Base-by-base conservation (phyloP, 2,113 vertebrate species). In the Percopsis transmontana region DNA sequence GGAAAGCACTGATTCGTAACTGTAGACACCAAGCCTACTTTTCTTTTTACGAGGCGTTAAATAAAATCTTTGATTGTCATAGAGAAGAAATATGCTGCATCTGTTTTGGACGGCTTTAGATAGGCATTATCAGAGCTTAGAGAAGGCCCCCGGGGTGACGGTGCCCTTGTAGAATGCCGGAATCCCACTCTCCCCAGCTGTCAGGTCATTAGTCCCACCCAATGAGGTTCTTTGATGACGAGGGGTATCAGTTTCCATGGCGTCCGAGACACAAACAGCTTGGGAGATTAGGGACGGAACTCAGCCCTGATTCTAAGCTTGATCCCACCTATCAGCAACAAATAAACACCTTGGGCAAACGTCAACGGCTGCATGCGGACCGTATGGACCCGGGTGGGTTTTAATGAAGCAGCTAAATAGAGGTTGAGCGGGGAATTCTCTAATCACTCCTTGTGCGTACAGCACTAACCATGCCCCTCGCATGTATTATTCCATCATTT, bases 181-280 rank as follows among this genome's bases (percentile, higher is more conserved):
- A 83, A 84, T 86, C 87, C 77, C 57, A 72, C 76, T 75, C 80
- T 60, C 57, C 77, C 89, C 90, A 91, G 90, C 90, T 92, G 91
- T 89, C 88, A 75, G 83, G 64, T 83, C 64, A 65, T 88, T 87
- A 82, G 86, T 86, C 85, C 85, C 79, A 85, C 85, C 89, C 87
- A 86, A 87, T 83, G 73, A 85, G 87, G 40, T 63, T 71, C 89
- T 91, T 87, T 90, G 88, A 91, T 90, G 90, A 84, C 54, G 70
- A 70, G 69, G 66, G 74, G 86, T 91, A 91, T 92, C 90, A 56
- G 85, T 90, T 92, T 92, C 90, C 90, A 92, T 89, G 86, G 90
- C 80, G 85, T 85, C 76, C 6, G 66, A 85, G 89, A 91, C 83
- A 90, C 90, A 91, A 92, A 91, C 88, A 89, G 82, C 68, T 80